Evolutionary conservation across 2,888 invertebrate genomes (phyloP), one percentile per base, ranked within the genome.

Genomic region (Melanostoma scalare): DNA sequence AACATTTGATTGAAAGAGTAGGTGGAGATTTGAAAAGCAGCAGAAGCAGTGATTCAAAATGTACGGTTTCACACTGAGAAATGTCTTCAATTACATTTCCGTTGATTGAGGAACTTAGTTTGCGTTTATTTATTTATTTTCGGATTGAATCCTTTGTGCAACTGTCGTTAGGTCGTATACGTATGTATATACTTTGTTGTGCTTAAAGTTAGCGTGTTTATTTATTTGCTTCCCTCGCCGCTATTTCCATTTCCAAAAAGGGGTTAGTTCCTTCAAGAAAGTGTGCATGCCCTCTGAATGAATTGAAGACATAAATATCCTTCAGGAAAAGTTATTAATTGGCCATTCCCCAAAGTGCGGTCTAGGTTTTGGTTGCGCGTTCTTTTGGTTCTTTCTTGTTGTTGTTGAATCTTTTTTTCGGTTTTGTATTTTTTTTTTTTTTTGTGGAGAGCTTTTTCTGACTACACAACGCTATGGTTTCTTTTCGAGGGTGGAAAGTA

Each of bases 51-150:
- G 31, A 56, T 35, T 3, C 35, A 60, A 48, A 36, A 68, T 67
- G 67, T 78, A 82, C 56, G 78, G 78, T 69, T 82, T 78, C 74
- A 84, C 79, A 71, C 84, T 75, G 84, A 84, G 74, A 84, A 84
- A 84, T 84, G 84, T 84, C 84, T 84, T 84, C 84, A 79, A 84
- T 84, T 84, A 84, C 79, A 79, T 79, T 82, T 84, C 30, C 79
- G 79, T 84, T 84, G 79, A 84, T 84, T 84, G 71, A 84, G 84
- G 84, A 79, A 84, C 74, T 84, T 84, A 84, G 84, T 84, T 79
- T 84, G 78, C 44, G 79, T 50, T 79, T 84, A 84, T 84, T 84
- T 84, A 84, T 79, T 84, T 84, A 84, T 75, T 84, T 84, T 84
- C 71, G 67, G 84, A 84, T 79, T 79, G 84, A 84, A 84, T 72